These are phyloP conservation scores for Philypnodon macrostomus DNA, from an alignment of 2,797 vertebrate genomes.

Conservation along the genomic window DNA sequence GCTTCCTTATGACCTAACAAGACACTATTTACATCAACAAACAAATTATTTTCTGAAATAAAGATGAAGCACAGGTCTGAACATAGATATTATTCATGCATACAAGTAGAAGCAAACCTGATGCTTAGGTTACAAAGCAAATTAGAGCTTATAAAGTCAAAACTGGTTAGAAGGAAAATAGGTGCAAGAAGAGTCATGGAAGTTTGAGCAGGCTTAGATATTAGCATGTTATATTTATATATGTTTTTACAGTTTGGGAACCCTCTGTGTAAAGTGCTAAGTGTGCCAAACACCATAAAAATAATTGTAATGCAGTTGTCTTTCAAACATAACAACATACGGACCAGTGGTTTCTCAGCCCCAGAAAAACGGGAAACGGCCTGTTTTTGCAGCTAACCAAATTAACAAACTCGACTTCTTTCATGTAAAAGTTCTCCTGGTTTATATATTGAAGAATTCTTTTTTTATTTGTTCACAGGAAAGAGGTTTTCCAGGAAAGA, in stretches of 20 bases:
- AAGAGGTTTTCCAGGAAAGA: conserved; percentile 69
- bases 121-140: conserved; percentile 30
- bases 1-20: conserved; percentile 26
- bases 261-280: conserved; percentile 70
- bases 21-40: conserved; percentile 55
- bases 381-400: conserved; percentile 81
- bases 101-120: conserved; percentile 42
- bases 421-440: not conserved
- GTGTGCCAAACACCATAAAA: conserved; percentile 51
- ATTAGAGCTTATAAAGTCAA: conserved; percentile 9
- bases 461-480: conserved; percentile 20
- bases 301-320: conserved; percentile 19
- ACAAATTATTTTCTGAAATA: conserved; percentile 51
- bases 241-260: conserved; percentile 36
- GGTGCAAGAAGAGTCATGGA: conserved; percentile 1
- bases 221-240: not conserved
- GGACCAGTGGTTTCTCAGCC: conserved; percentile 75
- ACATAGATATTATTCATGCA: conserved; percentile 71
- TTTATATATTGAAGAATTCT: not conserved
- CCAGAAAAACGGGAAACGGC: conserved; percentile 80
- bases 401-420: conserved; percentile 16
- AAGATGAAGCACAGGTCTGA: conserved; percentile 49
- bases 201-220: conserved; percentile 15
- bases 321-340: conserved; percentile 13
- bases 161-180: conserved; percentile 1